These are phyloP conservation scores for Hippasteria phrygiana DNA, from an alignment of 53 echinoderm and acorn worm species.

Conservation along the genomic window DNA sequence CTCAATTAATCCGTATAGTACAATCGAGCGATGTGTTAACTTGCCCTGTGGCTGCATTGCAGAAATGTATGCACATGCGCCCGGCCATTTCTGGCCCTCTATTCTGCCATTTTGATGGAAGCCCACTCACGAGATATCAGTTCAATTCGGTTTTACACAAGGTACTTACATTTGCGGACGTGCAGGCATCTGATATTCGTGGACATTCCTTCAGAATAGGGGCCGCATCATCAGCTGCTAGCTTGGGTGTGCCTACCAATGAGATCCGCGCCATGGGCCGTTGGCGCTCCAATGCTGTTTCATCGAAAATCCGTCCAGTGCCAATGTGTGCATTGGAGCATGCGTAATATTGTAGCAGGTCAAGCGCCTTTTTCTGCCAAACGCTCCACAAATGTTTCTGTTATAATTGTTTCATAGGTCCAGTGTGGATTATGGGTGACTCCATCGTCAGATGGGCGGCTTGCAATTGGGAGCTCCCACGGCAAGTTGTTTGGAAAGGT, in stretches of 20 bases:
- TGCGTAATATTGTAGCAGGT: too few relatives aligned
- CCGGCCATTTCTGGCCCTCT: neutral
- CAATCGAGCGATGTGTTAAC: neutral
- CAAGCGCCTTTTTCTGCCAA: too few relatives aligned
- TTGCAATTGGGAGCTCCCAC: too few relatives aligned
- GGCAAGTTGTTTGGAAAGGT: too few relatives aligned
- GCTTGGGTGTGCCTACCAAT: neutral
- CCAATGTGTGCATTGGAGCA: too few relatives aligned
- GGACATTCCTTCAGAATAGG: constrained; percentile 22
- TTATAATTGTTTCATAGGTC: too few relatives aligned
- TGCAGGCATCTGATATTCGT: neutral
- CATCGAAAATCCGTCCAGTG: too few relatives aligned
- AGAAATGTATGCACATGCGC: neutral
- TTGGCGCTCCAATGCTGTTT: too few relatives aligned
- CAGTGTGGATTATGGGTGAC: too few relatives aligned
- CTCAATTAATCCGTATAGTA: neutral
- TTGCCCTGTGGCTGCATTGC: neutral
- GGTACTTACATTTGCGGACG: neutral
- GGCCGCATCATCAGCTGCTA: constrained; percentile 3
- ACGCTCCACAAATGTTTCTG: too few relatives aligned
- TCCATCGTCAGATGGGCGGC: too few relatives aligned
- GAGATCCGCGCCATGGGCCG: too few relatives aligned
- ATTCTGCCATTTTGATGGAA: constrained; percentile 7
- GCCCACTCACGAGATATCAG: neutral
- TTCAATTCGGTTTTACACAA: constrained; percentile 3